Evolutionary conservation across 2,113 vertebrate genomes (phyloP), one percentile per base, ranked within the genome.

Genomic region (Oceanodroma tethys): DNA sequence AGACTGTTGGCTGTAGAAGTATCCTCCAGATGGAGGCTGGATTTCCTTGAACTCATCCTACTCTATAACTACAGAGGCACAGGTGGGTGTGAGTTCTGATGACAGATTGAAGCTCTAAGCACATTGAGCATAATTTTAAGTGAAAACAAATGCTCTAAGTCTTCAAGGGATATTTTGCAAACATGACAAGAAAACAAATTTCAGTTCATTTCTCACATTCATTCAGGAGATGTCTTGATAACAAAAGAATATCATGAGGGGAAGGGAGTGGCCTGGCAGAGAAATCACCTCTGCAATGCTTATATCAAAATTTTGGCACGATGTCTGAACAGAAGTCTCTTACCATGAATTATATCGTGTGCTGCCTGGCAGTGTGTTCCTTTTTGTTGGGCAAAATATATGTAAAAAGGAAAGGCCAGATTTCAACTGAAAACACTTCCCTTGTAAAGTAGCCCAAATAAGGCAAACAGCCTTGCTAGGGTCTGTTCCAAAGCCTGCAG

Each of bases 211-310:
- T 95, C 45, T 50, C 67, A 74, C 36, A 32, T 86, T 73, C 56
- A 71, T 93, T 93, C 59, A 94, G 68, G 38, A 78, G 56, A 71
- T 58, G 52, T 74, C 40, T 75, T 86, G 45, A 62, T 92, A 80
- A 92, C 67, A 87, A 82, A 96, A 62, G 38, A 90, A 59, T 90
- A 91, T 78, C 32, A 45, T 91, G 79, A 97, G 45, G n/a, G 25
- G 48, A 96, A 92, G 56, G 53, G 55, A 85, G 62, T 2, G 10
- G 32, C 56, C 71, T 92, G 84, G 79, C 48, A 84, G 36, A 83
- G 18, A n/a, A 88, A 58, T 25, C 9, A 30, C n/a, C 42, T 92
- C 79, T 88, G 60, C n/a, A 81, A 72, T 70, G 42, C 74, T 93
- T 82, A 55, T 45, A 86, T 91, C 34, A 93, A 92, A 86, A 81